Evolutionary conservation across 2,797 vertebrate genomes (phyloP), one percentile per base, ranked within the genome.

Genomic region (Phataginus tetradactyla): DNA sequence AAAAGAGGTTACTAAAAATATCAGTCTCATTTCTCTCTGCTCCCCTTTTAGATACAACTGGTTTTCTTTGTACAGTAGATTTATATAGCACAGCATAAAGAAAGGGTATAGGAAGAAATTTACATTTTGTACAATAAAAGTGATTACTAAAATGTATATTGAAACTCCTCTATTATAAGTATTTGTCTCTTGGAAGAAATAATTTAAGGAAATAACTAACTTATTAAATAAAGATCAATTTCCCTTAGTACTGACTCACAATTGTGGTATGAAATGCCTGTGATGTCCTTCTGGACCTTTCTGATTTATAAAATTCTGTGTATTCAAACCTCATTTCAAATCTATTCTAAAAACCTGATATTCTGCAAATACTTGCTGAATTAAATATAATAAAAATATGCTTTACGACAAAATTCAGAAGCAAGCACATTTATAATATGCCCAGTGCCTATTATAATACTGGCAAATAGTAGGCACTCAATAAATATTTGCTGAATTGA

Each of bases 331-430:
- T 53, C 53, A 39, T 12, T 66, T 78, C 17, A 80, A 74, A 83
- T 2, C 23, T 95, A 1, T 69, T 90, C 71, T 57, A 1, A 64
- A 91, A 81, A 59, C 23, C 7, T 55, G 39, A 9, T 86, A 7
- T 7, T 88, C 20, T 81, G 20, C 63, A 96, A 86, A 84, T 96
- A 86, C 49, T 63, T 91, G 39, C 25, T 86, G 23, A 94, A 88
- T 94, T 71, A 92, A 86, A 57, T 85, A 8, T 72, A 63, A 72
- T 89, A 5, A 27, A 61, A 49, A 29, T 37, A 81, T 45, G 7
- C 10, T 37, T 17, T 83, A 34, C 85, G 63, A 61, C 14, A 84
- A 39, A 90, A 88, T 83, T 91, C 83, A 75, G 78, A 96, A 87
- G 74, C n/a, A 93, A 89, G 63, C n/a, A 42, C 84, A 42, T 93